These are phyloP conservation scores for Lethocerus indicus DNA, from an alignment of 1,140 invertebrate species.

Conservation along the genomic window DNA sequence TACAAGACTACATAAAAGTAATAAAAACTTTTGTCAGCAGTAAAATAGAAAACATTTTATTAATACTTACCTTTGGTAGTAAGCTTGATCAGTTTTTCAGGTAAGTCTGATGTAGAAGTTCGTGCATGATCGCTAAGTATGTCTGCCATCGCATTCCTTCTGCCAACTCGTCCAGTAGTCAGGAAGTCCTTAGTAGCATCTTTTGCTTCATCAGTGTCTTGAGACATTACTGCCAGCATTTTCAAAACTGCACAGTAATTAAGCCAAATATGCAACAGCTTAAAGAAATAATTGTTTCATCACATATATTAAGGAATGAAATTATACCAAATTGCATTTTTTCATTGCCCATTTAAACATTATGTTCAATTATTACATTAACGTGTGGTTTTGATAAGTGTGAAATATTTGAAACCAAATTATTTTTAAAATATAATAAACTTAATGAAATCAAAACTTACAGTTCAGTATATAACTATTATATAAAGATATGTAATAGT, in stretches of 20 bases:
- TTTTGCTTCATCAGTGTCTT: constrained; percentile 14
- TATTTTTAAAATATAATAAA: too few species aligned
- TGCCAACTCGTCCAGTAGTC: constrained; percentile 55
- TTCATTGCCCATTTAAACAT: background rate
- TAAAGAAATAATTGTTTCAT: background rate
- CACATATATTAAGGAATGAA: background rate
- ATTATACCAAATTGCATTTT: background rate
- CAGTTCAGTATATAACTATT: too few species aligned
- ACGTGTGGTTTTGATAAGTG: too few species aligned
- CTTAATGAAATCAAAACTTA: too few species aligned
- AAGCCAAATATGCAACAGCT: background rate
- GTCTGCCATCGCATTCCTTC: constrained; percentile 62
- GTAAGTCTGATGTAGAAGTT: constrained; percentile 48
- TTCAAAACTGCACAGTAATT: constrained; percentile 12
- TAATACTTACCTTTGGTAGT: constrained; percentile 33
- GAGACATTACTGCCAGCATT: constrained; percentile 17
- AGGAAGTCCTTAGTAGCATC: constrained; percentile 45
- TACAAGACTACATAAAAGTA: too few species aligned
- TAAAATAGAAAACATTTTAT: too few species aligned
- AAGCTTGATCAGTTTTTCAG: constrained; percentile 43
- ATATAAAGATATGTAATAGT: too few species aligned
- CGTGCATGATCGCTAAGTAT: constrained; percentile 44
- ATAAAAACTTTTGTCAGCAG: too few species aligned
- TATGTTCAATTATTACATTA: too few species aligned
- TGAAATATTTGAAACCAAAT: too few species aligned